phyloP scores from a whole-genome alignment of 2,113 vertebrate species.

The Climacteris rufus region DNA sequence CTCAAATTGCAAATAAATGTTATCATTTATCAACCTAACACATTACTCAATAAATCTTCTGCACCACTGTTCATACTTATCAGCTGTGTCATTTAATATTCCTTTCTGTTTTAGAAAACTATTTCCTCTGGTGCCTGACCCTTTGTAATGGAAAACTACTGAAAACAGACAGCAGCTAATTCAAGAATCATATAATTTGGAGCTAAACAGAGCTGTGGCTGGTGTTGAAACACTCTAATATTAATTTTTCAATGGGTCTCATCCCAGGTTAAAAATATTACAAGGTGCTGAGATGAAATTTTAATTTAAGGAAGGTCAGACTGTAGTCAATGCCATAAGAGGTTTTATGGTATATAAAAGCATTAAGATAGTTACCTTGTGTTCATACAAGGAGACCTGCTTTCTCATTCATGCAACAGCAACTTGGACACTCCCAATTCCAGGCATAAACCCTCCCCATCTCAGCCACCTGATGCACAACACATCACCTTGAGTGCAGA shows the following conservation, averaged over 20 bases:
- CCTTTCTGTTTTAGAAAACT: constrained; percentile 62
- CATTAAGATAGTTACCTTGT: background rate
- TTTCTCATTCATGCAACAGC: background rate
- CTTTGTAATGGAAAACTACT: constrained; percentile 50
- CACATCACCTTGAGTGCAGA: accelerated
- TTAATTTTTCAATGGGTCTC: background rate
- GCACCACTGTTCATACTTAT: constrained; percentile 58
- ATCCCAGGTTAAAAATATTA: background rate
- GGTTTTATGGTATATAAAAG: background rate
- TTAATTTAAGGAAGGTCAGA: background rate
- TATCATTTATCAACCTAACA: constrained; percentile 72
- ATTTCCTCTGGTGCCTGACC: constrained; percentile 57
- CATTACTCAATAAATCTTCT: constrained; percentile 72
- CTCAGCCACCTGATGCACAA: background rate
- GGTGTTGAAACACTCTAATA: background rate
- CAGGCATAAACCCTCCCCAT: background rate
- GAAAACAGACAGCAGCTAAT: constrained; percentile 53
- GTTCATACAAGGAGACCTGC: background rate
- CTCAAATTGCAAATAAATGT: constrained; percentile 77
- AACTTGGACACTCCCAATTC: background rate
- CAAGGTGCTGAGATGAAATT: background rate
- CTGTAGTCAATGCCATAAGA: background rate
- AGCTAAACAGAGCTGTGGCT: constrained; percentile 35
- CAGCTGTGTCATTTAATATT: constrained; percentile 49
- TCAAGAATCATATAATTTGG: constrained; percentile 42